Percentiles rank a stretch among this genome's conserved stretches.
phyloP scores from a whole-genome alignment of 2,888 invertebrate species.

The Pammene fasciana region DNA sequence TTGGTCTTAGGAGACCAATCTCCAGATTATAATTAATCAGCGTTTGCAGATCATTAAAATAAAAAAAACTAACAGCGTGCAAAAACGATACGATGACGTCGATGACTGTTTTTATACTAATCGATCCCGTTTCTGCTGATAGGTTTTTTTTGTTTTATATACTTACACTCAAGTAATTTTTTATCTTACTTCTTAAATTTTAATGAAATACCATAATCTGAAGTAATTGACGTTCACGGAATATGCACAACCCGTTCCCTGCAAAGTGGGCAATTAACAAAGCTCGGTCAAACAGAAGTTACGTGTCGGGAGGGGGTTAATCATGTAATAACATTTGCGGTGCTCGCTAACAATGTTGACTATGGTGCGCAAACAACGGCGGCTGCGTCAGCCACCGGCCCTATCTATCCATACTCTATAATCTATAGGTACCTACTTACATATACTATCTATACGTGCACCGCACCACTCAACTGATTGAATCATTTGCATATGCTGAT shows the following conservation, averaged over 20 bases:
- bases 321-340: slow-evolving; percentile 77
- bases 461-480: slow-evolving; percentile 37
- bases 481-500: slow-evolving; percentile 42
- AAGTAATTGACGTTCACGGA: slow-evolving; percentile 53
- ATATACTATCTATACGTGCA: neutral
- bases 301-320: slow-evolving; percentile 71
- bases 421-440: no score
- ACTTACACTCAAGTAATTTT: no score
- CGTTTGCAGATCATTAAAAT: no score
- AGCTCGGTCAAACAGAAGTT: slow-evolving; percentile 67
- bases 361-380: slow-evolving; percentile 71
- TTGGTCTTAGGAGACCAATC: no score
- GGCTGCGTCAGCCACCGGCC: slow-evolving; percentile 72
- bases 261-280: slow-evolving; percentile 70
- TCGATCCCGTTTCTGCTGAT: no score
- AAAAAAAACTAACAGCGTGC: no score
- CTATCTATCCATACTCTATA: slow-evolving; percentile 39
- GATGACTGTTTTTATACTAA: no score
- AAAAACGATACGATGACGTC: no score
- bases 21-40: no score
- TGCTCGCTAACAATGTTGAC: slow-evolving; percentile 80
- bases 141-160: no score
- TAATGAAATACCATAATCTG: neutral
- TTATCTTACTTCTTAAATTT: no score
- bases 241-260: slow-evolving; percentile 46